Conservation (phyloP, 2,888 invertebrate genomes). For the Theodoxus fluviatilis region DNA sequence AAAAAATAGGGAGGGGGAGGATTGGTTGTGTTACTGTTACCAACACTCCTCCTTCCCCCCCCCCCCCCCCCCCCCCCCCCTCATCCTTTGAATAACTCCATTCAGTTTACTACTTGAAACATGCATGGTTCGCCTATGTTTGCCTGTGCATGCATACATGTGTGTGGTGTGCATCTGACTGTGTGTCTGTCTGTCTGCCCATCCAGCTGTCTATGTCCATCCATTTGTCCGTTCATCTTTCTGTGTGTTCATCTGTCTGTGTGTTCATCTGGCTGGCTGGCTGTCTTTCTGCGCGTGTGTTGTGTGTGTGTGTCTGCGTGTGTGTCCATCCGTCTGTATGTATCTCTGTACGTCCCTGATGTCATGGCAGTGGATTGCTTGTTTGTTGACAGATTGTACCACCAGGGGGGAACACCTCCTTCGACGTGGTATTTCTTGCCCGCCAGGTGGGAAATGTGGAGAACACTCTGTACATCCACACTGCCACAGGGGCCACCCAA, state of each 20-base stretch:
- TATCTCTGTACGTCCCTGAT: background rate
- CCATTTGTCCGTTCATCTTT: background rate
- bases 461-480: slow-evolving; percentile 90
- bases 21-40: no score
- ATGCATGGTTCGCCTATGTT: no score
- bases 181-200: no score
- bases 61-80: no score
- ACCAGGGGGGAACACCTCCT: slow-evolving; percentile 90
- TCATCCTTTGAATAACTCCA: no score
- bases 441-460: slow-evolving; percentile 87
- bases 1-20: no score
- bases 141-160: no score
- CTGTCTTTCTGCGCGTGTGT: background rate
- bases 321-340: background rate
- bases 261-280: background rate
- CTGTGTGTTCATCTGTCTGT: background rate
- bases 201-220: no score
- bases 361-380: background rate
- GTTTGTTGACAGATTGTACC: slow-evolving; percentile 77
- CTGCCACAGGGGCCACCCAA: slow-evolving; percentile 88
- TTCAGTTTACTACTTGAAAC: no score
- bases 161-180: no score
- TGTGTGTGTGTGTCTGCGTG: slow-evolving; percentile 1
- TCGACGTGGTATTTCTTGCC: slow-evolving; percentile 94
- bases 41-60: no score